These are phyloP conservation scores for Scelioninae gen. 2 DNA, from an alignment of 2,888 invertebrate genomes.

Conservation along the genomic window DNA sequence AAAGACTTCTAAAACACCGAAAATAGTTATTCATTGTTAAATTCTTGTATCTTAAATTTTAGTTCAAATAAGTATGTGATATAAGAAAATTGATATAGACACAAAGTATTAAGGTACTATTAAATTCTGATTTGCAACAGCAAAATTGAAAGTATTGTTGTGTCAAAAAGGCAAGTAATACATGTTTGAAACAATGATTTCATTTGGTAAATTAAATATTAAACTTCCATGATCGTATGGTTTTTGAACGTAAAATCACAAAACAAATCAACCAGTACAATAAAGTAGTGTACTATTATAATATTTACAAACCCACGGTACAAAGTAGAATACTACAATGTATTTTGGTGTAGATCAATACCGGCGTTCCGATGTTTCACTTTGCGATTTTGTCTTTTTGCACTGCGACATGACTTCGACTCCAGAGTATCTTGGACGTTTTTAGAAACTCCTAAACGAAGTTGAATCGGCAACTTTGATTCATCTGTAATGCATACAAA, in stretches of 20 bases:
- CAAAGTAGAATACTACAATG: conserved; percentile 46
- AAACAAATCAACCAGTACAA: conserved; percentile 19
- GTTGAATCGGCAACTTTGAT: conserved; percentile 60
- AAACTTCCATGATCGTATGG: not conserved
- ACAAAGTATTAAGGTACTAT: conserved; percentile 39
- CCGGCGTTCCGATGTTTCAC: conserved; percentile 69
- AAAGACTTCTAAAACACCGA: conserved; percentile 63
- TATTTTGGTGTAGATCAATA: conserved; percentile 34
- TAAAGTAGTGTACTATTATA: conserved; percentile 20
- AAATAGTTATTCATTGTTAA: conserved; percentile 46
- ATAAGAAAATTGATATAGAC: conserved; percentile 5
- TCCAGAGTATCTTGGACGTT: conserved; percentile 68
- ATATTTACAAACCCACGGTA: conserved; percentile 40
- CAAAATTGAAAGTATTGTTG: not conserved
- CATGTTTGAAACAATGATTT: conserved; percentile 7
- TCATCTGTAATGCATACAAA: conserved; percentile 45
- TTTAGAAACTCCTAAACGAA: conserved; percentile 69
- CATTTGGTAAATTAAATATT: conserved; percentile 5
- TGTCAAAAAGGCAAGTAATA: conserved; percentile 36
- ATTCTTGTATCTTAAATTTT: not conserved
- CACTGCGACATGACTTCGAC: conserved; percentile 68
- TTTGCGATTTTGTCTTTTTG: conserved; percentile 72
- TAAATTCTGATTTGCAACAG: conserved; percentile 14
- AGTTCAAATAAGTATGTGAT: not conserved
- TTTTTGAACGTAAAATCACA: conserved; percentile 26